A percentile compares a stretch with the other conserved stretches of the same genome.
phyloP scores from a whole-genome alignment of 1,140 invertebrate genomes.

The Orchestia grillus region DNA sequence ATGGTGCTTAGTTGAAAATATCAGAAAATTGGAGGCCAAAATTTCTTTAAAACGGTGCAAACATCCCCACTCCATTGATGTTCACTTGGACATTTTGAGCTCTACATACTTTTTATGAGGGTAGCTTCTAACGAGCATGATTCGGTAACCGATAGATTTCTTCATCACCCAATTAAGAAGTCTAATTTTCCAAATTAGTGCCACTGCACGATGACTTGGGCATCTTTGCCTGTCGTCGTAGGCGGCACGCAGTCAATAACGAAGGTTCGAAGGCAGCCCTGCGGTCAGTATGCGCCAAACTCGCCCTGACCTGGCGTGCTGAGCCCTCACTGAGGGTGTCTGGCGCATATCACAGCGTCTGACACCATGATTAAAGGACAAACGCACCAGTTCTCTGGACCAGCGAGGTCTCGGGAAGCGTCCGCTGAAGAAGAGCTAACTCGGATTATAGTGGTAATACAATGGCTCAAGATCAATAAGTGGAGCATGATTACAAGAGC shows the following conservation, averaged over 20 bases:
- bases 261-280: background rate
- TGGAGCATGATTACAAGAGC: background rate
- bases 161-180: too few relatives aligned
- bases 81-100: too few relatives aligned
- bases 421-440: background rate
- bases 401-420: background rate
- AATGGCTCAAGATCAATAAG: background rate
- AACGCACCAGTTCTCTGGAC: background rate
- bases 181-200: background rate
- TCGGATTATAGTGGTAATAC: background rate
- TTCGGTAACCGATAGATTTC: too few relatives aligned
- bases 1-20: too few relatives aligned
- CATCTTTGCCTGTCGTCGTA: background rate
- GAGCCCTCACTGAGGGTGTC: background rate
- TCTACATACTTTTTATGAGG: too few relatives aligned
- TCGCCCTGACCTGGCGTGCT: background rate
- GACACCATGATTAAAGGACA: conserved; percentile 20
- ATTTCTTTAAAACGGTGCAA: too few relatives aligned
- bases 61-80: too few relatives aligned
- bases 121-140: too few relatives aligned
- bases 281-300: background rate
- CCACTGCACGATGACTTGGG: background rate
- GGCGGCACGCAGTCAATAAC: background rate
- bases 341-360: background rate
- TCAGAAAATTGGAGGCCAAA: too few relatives aligned